Evolutionary conservation across 2,113 vertebrate species (phyloP), one percentile per base, ranked within the genome.

Genomic region (Caranx melampygus): DNA sequence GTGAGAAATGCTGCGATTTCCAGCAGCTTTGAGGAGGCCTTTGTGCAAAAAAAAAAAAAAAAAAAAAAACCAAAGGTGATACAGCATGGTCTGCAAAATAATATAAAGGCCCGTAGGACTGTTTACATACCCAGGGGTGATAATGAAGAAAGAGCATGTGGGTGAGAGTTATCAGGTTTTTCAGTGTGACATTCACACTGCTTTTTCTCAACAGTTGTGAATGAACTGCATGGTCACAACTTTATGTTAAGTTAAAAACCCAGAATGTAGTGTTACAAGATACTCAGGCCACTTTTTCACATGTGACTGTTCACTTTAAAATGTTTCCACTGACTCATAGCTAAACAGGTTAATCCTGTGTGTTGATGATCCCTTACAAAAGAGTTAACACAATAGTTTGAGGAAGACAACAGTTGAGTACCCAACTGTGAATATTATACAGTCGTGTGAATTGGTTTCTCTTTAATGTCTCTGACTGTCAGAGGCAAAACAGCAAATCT

Each of bases 51-150:
- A 7, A 26, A 26, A 26, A 26, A 26, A 26, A 26, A 26, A 26
- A 26, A 26, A 26, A 26, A 26, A 26, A 26, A 42, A 10, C n/a
- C 35, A 71, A 37, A 59, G 52, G 54, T 63, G 68, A 72, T 51
- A 55, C 18, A 66, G 18, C 66, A 75, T 55, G n/a, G 4, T 63
- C 15, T 33, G 60, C 21, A 47, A 72, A 71, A 54, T 31, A 55
- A 6, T 37, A 57, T 45, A 18, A 62, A 75, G 33, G n/a, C n/a
- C 40, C 55, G 35, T 70, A 68, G 60, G 57, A 74, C 4, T 61
- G 70, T 58, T 66, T 35, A 75, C 66, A 69, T 26, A 72, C 12
- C 20, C 72, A 73, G 42, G 42, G 69, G 49, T 49, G 66, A 84
- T 73, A 61, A 55, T 45, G 51, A 74, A 75, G 62, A 72, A 70